Base-by-base conservation (phyloP, 1,140 invertebrate species). In the Holcopasites calliopsidis region DNA sequence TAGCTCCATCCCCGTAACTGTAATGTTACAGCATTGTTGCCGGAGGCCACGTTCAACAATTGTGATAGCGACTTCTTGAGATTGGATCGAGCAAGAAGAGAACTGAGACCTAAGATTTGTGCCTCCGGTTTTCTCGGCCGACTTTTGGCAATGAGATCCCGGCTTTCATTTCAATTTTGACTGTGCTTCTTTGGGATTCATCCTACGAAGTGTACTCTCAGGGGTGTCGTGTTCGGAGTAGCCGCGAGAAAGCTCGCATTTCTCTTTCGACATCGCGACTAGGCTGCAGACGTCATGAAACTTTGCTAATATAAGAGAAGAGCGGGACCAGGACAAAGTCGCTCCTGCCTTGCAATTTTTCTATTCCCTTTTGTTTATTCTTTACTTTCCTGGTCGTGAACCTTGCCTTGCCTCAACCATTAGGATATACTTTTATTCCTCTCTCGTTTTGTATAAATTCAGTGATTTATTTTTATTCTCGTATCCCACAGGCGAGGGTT, bases 281-380 rank as follows among this genome's bases (percentile, higher is more conserved):
- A 47, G 47, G 58, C 55, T 83, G 79, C 79, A 74, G 76, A 81
- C 64, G 74, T 82, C 81, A 80, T 86, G 80, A 87, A 88, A 87
- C 77, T 86, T 87, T 86, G 75, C 85, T 85, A 87, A 88, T 87
- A 86, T 84, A 85, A 60, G 58, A 68, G 21, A 47, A 47, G 44
- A n/a, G 44, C 6, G n/a, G 11, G n/a, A 66, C 70, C n/a, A 64
- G 57, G 42, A 35, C 28, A 61, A 35, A 50, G 42, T 40, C 72
- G 57, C 79, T 79, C 71, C 35, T 44, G 31, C 44, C 11, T 3
- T 1, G 16, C 44, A n/a, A 16, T 4, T 11, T 26, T 5, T 18
- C 31, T 3, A 23, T 44, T 23, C 47, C 69, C 52, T 61, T 65
- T 44, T 23, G 47, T 50, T 35, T 77, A 66, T 47, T 10, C 38